A percentile compares a stretch with the other conserved stretches of the same genome.
These are phyloP conservation scores for Lepidocyrtinus sp. DNA, from an alignment of 2,888 invertebrate genomes.

Conservation along the genomic window DNA sequence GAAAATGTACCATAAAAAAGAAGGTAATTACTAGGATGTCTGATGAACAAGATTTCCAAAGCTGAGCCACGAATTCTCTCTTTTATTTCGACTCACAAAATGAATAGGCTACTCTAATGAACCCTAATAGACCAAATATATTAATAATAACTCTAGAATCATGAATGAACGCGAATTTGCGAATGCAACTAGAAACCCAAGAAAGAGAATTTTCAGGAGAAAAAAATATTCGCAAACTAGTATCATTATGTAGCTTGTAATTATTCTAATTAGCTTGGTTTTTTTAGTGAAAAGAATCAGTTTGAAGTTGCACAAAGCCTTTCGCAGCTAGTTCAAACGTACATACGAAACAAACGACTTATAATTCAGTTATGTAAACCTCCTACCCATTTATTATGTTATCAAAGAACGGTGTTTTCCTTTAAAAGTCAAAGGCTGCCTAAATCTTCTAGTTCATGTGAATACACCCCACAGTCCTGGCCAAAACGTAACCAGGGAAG, in stretches of 20 bases:
- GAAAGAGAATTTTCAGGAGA: too few species aligned
- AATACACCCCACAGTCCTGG: too few species aligned
- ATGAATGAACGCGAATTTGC: neutral
- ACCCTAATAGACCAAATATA: neutral
- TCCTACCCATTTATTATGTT: neutral
- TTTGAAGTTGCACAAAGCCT: neutral
- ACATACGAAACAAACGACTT: neutral
- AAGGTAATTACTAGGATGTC: neutral
- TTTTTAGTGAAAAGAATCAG: neutral
- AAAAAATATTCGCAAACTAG: too few species aligned
- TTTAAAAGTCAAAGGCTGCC: neutral
- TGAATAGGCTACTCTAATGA: neutral
- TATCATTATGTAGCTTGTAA: neutral
- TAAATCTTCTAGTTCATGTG: neutral
- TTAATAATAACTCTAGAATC: neutral
- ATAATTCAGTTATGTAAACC: neutral
- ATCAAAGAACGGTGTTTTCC: neutral
- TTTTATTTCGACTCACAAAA: neutral
- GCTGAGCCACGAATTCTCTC: neutral
- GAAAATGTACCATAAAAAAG: neutral
- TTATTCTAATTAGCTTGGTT: neutral
- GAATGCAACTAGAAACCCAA: neutral
- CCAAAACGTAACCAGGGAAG: too few species aligned
- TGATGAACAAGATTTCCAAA: neutral
- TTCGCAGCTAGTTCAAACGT: neutral